These are phyloP conservation scores for Chiridota heheva DNA, from an alignment of 35 echinoderm and acorn worm species.

Conservation along the genomic window DNA sequence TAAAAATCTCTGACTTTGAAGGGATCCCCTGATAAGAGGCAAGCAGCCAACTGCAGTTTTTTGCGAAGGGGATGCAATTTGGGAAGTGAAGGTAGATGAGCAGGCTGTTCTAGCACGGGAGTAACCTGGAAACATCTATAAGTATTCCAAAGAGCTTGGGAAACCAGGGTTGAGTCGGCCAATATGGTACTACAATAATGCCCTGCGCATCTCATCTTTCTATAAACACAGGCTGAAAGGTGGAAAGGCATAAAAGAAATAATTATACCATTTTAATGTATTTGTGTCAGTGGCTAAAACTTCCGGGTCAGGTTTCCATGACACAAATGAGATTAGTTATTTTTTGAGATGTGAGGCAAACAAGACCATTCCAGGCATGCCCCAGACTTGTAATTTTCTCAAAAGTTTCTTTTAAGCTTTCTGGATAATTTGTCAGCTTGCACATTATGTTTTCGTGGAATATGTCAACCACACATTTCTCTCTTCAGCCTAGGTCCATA, in stretches of 20 bases:
- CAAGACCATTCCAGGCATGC: slow-evolving; percentile 57
- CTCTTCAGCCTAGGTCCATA: slow-evolving; percentile 71
- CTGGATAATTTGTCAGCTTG: slow-evolving; percentile 63
- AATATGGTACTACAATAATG: slow-evolving; percentile 42
- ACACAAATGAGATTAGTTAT: slow-evolving; percentile 55
- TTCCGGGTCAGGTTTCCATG: slow-evolving; percentile 76
- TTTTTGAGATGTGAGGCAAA: slow-evolving; percentile 74
- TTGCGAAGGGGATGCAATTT: slow-evolving; percentile 17
- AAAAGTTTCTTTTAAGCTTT: slow-evolving; percentile 45
- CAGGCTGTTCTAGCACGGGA: background rate
- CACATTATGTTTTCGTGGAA: slow-evolving; percentile 48
- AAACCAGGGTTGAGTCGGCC: slow-evolving; percentile 71
- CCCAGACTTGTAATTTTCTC: slow-evolving; percentile 36
- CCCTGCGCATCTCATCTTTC: slow-evolving; percentile 39
- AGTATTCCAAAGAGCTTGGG: slow-evolving; percentile 31
- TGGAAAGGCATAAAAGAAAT: slow-evolving; percentile 73
- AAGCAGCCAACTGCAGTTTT: slow-evolving; percentile 34
- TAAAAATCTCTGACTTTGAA: slow-evolving; percentile 50
- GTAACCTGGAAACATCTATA: too few species aligned
- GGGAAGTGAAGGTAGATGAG: background rate
- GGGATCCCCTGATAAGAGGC: slow-evolving; percentile 59
- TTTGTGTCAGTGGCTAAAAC: slow-evolving; percentile 66
- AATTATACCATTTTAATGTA: slow-evolving; percentile 53
- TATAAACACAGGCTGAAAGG: slow-evolving; percentile 61
- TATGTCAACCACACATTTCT: slow-evolving; percentile 64